Conservation (phyloP, 2,888 invertebrate species). For the Yponomeuta plumbellus region DNA sequence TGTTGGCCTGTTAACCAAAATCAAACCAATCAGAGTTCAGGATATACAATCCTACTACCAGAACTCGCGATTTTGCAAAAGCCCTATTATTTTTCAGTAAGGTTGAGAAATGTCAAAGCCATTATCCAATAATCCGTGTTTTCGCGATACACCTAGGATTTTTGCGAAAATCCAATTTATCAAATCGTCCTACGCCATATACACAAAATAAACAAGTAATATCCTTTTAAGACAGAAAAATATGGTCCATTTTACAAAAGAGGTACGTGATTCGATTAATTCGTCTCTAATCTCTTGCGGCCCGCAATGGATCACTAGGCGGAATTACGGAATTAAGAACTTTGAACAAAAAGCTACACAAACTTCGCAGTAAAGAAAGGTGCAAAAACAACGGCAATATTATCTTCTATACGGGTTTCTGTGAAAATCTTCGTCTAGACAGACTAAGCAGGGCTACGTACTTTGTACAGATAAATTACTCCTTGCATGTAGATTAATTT, state of each 20-base stretch:
- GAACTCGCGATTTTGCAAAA: no score
- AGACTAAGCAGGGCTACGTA: neutral
- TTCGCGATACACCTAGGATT: no score
- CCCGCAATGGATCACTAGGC: conserved; percentile 20
- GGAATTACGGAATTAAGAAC: neutral
- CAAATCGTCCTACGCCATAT: no score
- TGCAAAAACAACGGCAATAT: conserved; percentile 3
- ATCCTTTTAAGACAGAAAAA: conserved; percentile 21
- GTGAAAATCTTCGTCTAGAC: neutral
- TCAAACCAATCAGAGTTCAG: no score
- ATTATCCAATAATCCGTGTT: no score
- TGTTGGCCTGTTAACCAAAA: no score
- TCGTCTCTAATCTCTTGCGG: conserved; percentile 33
- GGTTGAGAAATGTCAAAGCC: no score
- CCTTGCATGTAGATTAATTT: conserved; percentile 2
- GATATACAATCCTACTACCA: no score
- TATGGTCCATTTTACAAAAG: conserved; percentile 35
- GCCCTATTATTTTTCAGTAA: no score
- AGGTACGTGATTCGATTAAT: conserved; percentile 37
- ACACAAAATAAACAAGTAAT: no score
- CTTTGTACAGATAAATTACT: neutral
- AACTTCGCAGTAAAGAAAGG: neutral
- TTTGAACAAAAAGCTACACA: conserved; percentile 12
- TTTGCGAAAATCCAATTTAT: no score
- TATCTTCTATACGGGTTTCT: neutral